Percentiles rank a stretch among this genome's conserved stretches.
These are phyloP conservation scores for Acrocephalus arundinaceus DNA, from an alignment of 2,113 vertebrate species.

Conservation along the genomic window DNA sequence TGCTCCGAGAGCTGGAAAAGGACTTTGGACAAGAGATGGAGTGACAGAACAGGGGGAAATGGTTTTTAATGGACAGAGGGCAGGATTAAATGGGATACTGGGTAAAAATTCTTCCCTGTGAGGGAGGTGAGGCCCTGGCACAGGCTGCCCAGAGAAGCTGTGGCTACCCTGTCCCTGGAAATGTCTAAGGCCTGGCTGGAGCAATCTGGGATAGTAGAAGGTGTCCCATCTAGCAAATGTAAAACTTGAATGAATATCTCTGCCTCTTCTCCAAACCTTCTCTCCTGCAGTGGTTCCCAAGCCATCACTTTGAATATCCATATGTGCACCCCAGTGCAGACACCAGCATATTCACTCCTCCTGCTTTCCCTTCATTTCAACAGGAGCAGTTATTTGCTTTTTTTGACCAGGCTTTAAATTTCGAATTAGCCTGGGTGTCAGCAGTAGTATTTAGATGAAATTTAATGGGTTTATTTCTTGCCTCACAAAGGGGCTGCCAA, in stretches of 20 bases:
- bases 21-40: background rate
- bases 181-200: background rate
- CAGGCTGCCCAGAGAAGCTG: background rate
- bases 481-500: rapidly evolving
- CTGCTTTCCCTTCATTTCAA: background rate
- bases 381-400: background rate
- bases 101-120: background rate
- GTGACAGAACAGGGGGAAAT: rapidly evolving
- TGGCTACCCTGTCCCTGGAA: background rate
- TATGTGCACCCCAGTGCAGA: rapidly evolving
- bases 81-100: background rate
- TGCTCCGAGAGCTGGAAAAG: too few relatives aligned
- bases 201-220: background rate
- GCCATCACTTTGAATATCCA: background rate
- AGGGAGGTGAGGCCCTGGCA: background rate
- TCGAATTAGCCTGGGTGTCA: background rate
- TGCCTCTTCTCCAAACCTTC: background rate
- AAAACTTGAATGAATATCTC: too few relatives aligned
- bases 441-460: background rate
- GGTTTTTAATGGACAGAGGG: background rate
- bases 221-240: background rate
- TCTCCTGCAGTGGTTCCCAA: rapidly evolving
- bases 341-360: background rate
- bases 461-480: background rate
- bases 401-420: background rate